Evolutionary conservation across 2,113 vertebrate genomes (phyloP).

Genomic region (Spea bombifrons): DNA sequence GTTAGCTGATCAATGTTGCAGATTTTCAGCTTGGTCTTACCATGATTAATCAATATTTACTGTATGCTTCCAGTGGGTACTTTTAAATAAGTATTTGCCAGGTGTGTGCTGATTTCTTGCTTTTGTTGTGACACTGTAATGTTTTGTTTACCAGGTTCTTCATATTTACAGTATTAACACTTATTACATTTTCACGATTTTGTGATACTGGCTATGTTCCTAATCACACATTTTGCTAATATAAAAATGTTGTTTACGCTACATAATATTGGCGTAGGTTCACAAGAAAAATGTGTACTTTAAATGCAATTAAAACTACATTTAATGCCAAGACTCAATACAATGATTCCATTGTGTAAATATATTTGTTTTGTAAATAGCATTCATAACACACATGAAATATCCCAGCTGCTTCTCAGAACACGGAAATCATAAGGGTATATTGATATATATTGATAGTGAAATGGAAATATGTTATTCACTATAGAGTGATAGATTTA

Average conservation of each 20-base stretch:
- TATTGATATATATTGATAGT: not conserved
- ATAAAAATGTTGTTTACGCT: conserved; percentile 30
- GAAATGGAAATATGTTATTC: no score
- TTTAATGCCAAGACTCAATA: conserved; percentile 13
- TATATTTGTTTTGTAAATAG: conserved; percentile 33
- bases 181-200: not conserved
- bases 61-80: no score
- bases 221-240: conserved; percentile 33
- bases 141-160: no score
- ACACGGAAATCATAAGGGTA: not conserved
- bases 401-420: conserved; percentile 6
- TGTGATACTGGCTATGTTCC: not conserved
- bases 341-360: conserved; percentile 20
- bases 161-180: no score
- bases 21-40: no score
- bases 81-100: no score
- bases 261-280: conserved; percentile 4
- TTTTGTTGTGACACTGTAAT: no score
- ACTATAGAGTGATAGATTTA: no score
- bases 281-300: conserved; percentile 33
- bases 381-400: conserved; percentile 12
- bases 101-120: no score
- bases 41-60: no score
- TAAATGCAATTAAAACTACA: conserved; percentile 32
- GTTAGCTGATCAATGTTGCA: no score